A percentile compares a stretch with the other conserved stretches of the same genome.
phyloP scores from a whole-genome alignment of 2,113 vertebrate genomes.

The Calidris pygmaea region DNA sequence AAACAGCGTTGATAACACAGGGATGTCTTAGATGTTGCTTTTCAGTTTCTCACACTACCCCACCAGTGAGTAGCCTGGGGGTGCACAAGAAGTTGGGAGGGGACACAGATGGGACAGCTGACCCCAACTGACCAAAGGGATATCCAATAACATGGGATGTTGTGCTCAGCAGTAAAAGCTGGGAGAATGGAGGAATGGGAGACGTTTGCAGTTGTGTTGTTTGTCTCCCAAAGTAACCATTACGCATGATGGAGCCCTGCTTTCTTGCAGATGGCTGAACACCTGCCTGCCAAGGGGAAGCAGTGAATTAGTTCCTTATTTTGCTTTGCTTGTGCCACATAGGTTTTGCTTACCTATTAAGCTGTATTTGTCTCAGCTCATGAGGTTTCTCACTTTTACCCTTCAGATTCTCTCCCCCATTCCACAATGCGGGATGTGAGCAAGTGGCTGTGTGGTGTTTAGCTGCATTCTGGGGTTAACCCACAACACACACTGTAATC shows the following conservation, averaged over 20 bases:
- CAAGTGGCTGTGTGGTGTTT: not conserved
- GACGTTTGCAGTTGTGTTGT: not conserved
- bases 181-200: not conserved
- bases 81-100: not conserved
- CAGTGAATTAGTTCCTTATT: not conserved
- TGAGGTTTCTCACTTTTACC: not conserved
- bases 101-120: not conserved
- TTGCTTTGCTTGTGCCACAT: not conserved
- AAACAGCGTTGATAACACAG: not conserved
- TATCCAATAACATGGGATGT: fast-evolving
- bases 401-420: not conserved
- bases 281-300: not conserved
- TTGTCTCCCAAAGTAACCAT: not conserved
- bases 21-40: not conserved
- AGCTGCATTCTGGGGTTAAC: not conserved
- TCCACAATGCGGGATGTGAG: not conserved
- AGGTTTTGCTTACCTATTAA: not conserved
- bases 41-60: not conserved
- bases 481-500: not conserved
- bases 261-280: not conserved
- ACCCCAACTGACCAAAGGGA: not conserved
- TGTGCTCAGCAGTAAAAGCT: not conserved
- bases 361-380: not conserved
- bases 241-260: fast-evolving
- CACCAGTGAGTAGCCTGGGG: not conserved